Percentiles rank a stretch among this genome's conserved stretches.
phyloP scores from a whole-genome alignment of 2,797 vertebrate species.

The Acrossocheilus wenchowensis region DNA sequence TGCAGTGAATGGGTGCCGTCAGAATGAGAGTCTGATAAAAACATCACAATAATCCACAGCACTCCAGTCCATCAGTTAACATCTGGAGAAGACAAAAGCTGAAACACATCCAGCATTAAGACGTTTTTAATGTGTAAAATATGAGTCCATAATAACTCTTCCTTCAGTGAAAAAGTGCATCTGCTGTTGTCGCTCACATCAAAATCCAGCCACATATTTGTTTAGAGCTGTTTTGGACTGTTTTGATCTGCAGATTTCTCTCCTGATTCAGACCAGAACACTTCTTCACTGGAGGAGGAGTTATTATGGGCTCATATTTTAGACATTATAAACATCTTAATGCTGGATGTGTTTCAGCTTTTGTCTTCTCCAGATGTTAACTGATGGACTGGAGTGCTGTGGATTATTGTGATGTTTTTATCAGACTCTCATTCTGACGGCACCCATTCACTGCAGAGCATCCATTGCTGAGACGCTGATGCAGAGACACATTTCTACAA shows the following conservation, averaged over 20 bases:
- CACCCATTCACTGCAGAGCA: neutral
- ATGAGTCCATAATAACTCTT: neutral
- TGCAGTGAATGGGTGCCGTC: neutral
- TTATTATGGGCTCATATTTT: neutral
- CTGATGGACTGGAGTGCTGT: neutral
- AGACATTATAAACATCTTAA: neutral
- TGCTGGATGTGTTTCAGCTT: neutral
- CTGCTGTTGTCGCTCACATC: neutral
- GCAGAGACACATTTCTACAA: too few species aligned
- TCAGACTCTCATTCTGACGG: neutral
- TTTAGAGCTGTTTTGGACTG: too few species aligned
- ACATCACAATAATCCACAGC: neutral
- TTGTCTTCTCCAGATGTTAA: neutral
- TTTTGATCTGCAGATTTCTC: too few species aligned
- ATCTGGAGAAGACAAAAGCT: too few species aligned
- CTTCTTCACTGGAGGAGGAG: neutral
- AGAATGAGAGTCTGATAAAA: neutral
- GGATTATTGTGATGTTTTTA: neutral
- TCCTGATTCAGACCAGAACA: too few species aligned
- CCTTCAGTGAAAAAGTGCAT: neutral
- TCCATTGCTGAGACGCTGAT: neutral
- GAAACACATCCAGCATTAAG: too few species aligned
- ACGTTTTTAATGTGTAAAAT: too few species aligned
- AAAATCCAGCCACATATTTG: too few species aligned
- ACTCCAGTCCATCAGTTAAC: neutral